Evolutionary conservation across 2,888 invertebrate genomes (phyloP), one percentile per base, ranked within the genome.

Genomic region (Mesochorus sp.): DNA sequence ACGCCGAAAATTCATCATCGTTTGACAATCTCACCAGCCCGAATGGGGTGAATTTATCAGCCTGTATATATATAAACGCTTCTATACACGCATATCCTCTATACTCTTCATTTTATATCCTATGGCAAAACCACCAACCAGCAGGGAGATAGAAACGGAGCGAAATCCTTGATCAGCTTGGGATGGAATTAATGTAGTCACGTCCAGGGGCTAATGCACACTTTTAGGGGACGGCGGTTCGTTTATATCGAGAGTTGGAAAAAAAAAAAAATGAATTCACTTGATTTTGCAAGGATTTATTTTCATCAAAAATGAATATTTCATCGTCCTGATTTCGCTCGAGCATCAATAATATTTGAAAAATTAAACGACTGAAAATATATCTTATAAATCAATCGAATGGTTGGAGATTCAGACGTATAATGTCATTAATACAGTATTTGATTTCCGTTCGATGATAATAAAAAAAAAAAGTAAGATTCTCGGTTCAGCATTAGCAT

Each of bases 1-100:
- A 39, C 42, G 12, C 70, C 75, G 55, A 73, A 76, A 73, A 70
- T 66, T 64, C 59, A 59, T 73, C 79, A 64, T 62, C 55, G 49
- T 51, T 66, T 61, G 51, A 72, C 75, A 67, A 76, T 79, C 59
- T 71, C 67, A 53, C 42, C 26, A 64, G 26, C 31, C 51, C 51
- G 12, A 47, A 12, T 5, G 28, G 31, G 49, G 42, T 31, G 17
- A 17, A n/a, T 44, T 24, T n/a, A n/a, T n/a, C n/a, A n/a, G n/a
- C n/a, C n/a, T n/a, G 19, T 24, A 26, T 34, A 26, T 12, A 59
- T 34, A 31, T 57, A 37, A 14, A 49, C 26, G 31, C 14, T 21
- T 8, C 5, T 49, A 42, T 57, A n/a, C 37, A 44, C 1, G 1
- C 14, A 17, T 3, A 14, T 53, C 10, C 34, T 34, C n/a, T 39